Evolutionary conservation across 2,113 vertebrate species (phyloP).

Genomic region (Macrotus californicus): DNA sequence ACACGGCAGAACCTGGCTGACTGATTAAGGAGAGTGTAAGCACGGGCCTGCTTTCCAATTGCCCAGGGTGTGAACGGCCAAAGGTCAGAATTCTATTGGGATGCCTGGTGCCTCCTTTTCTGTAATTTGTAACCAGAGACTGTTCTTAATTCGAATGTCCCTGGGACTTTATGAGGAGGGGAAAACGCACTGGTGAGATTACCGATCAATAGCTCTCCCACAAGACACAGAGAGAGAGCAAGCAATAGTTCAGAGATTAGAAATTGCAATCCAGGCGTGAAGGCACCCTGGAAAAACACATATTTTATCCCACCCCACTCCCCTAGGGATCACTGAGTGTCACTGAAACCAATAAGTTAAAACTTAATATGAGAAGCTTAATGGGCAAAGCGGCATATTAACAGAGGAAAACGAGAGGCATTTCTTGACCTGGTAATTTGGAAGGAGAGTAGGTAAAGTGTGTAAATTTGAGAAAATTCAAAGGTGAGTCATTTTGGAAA

Average conservation of each 20-base stretch:
- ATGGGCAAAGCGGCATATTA: slow-evolving; percentile 58
- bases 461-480: slow-evolving; percentile 66
- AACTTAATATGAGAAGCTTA: slow-evolving; percentile 64
- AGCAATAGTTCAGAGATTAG: slow-evolving; percentile 60
- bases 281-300: slow-evolving; percentile 50
- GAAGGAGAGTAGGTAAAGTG: slow-evolving; percentile 69
- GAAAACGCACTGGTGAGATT: slow-evolving; percentile 13
- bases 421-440: slow-evolving; percentile 67
- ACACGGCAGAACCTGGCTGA: not conserved
- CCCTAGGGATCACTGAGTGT: slow-evolving; percentile 37
- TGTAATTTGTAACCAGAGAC: slow-evolving; percentile 48
- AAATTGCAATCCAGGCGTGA: slow-evolving; percentile 46
- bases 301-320: not conserved
- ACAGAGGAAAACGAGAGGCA: slow-evolving; percentile 51
- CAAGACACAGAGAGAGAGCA: slow-evolving; percentile 14
- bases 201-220: slow-evolving; percentile 37
- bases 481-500: slow-evolving; percentile 69
- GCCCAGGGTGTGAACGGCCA: not conserved
- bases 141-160: slow-evolving; percentile 58
- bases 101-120: not conserved
- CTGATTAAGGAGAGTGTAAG: slow-evolving; percentile 23
- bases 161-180: slow-evolving; percentile 47
- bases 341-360: slow-evolving; percentile 59
- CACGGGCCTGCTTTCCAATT: not conserved
- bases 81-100: slow-evolving; percentile 10